Evolutionary conservation across 64 coral and sea anemone species (phyloP), one percentile per base, ranked within the genome.

Genomic region (Montipora cactus): DNA sequence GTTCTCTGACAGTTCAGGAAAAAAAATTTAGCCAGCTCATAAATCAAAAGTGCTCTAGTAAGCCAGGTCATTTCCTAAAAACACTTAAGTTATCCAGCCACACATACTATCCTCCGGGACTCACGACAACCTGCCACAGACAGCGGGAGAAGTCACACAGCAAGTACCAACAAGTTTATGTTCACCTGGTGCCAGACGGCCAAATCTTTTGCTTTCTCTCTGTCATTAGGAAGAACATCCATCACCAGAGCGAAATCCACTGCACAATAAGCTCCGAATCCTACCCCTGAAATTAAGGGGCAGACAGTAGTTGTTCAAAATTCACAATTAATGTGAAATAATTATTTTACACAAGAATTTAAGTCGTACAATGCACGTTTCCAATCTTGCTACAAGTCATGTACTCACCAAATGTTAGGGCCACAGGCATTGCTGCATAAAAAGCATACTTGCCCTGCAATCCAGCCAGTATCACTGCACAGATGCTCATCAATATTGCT

Each of bases 231-330:
- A 14, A 99, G 87, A 44, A 99, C 98, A 75, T 99, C 98, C 98
- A 99, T 99, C 8, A 99, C 98, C 14, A 99, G 80, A 15, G 98
- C 98, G 83, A 99, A 99, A 79, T 99, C 98, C 22, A 99, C 95
- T 21, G 98, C 98, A 87, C 95, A 99, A 89, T 99, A 99, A 4
- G 98, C 98, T 14, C 98, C 98, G 64, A 99, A 99, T 48, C 98
- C 98, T 53, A 99, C 70, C 81, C 96, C 96, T 98, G 75, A 15
- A 25, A 73, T 5, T 9, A 20, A 20, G 8, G 67, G 14, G 5
- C n/a, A 22, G 18, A 66, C 61, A 11, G 3, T 13, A 66, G 8
- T 66, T 4, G 3, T 66, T 25, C 0, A 25, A 25, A 25, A 25
- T 25, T 25, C 25, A 25, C 25, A 25, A 25, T 25, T 25, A 25